Evolutionary conservation across 2,888 invertebrate species (phyloP).

Genomic region (Phaonia tiefii): DNA sequence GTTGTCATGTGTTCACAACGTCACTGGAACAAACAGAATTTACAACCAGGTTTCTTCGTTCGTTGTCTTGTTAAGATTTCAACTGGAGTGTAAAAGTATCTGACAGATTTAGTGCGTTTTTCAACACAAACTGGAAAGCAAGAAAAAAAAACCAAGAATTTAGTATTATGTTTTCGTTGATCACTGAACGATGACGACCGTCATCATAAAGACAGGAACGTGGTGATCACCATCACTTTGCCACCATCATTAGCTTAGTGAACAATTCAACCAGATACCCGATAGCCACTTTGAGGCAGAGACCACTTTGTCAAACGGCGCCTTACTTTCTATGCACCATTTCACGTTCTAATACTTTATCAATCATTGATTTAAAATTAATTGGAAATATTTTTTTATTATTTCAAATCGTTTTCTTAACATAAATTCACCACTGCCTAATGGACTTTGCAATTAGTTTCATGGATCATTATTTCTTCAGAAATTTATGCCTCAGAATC

Average conservation of each 20-base stretch:
- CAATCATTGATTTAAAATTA: slow-evolving; percentile 47
- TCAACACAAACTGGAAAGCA: too few species aligned
- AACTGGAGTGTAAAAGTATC: slow-evolving; percentile 53
- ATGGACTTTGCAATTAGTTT: slow-evolving; percentile 12
- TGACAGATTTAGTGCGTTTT: slow-evolving; percentile 58
- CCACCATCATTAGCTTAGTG: too few species aligned
- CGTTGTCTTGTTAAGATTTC: slow-evolving; percentile 11
- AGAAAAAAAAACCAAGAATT: slow-evolving; percentile 13
- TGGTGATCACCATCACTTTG: background rate
- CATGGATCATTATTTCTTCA: slow-evolving; percentile 8
- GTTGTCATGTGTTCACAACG: slow-evolving; percentile 32
- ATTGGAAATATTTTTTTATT: slow-evolving; percentile 50
- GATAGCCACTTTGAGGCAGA: slow-evolving; percentile 20
- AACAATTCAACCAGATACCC: too few species aligned
- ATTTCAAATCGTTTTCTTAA: slow-evolving; percentile 5
- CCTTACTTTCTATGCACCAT: slow-evolving; percentile 42
- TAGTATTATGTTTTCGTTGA: slow-evolving; percentile 26
- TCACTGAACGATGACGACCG: slow-evolving; percentile 6
- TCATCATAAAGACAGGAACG: slow-evolving; percentile 9
- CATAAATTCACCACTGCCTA: slow-evolving; percentile 24
- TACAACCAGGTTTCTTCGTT: slow-evolving; percentile 31
- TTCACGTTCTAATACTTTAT: slow-evolving; percentile 54
- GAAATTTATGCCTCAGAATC: background rate
- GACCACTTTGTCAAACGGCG: slow-evolving; percentile 50
- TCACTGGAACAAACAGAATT: slow-evolving; percentile 15